Evolutionary conservation across 2,113 vertebrate genomes (phyloP).

Genomic region (Misgurnus mizolepis): DNA sequence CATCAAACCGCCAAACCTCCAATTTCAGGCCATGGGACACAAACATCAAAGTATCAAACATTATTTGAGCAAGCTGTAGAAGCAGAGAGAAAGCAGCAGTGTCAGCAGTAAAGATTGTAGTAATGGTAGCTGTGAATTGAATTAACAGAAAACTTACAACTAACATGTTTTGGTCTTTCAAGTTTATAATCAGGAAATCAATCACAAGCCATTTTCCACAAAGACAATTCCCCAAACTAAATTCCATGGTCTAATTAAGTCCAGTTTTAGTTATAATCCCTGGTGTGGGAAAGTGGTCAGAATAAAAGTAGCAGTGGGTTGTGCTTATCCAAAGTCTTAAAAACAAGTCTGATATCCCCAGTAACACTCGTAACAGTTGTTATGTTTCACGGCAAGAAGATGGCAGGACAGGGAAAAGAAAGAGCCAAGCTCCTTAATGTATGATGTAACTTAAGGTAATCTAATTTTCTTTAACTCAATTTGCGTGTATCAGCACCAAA

Average conservation of each 20-base stretch:
- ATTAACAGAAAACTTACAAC: not conserved
- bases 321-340: not conserved
- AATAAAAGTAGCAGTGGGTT: not conserved
- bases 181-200: not conserved
- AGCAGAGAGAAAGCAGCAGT: not conserved
- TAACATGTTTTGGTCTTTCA: not conserved
- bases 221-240: not conserved
- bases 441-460: slow-evolving; percentile 44
- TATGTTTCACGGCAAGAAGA: not conserved
- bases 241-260: not conserved
- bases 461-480: slow-evolving; percentile 53
- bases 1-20: slow-evolving; percentile 26
- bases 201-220: not conserved
- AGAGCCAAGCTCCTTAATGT: slow-evolving; percentile 21
- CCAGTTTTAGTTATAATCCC: not conserved
- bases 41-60: slow-evolving; percentile 39
- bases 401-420: slow-evolving; percentile 19
- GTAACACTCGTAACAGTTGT: not conserved
- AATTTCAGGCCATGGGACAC: not conserved
- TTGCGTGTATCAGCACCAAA: slow-evolving; percentile 46
- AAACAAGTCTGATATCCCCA: not conserved
- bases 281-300: not conserved
- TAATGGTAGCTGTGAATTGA: not conserved
- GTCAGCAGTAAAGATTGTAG: not conserved
- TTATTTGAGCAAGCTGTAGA: slow-evolving; percentile 31